Conservation (phyloP, 2,113 vertebrate species). For the Oryzias melastigma region DNA sequence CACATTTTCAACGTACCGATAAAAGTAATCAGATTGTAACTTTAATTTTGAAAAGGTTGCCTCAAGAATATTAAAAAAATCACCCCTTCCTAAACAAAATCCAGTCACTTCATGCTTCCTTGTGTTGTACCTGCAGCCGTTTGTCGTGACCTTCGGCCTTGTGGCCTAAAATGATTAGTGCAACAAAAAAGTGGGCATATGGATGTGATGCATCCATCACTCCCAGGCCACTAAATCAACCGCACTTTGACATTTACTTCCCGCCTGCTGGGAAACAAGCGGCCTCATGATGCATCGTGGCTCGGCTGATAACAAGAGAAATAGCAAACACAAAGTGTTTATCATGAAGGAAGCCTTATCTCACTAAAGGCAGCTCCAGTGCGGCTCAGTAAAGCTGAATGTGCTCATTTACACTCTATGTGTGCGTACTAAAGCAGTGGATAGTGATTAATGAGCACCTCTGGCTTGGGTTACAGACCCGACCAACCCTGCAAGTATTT, state of each 20-base stretch:
- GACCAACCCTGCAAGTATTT: neutral
- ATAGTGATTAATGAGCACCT: slow-evolving; percentile 23
- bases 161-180: slow-evolving; percentile 28
- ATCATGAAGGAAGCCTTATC: slow-evolving; percentile 19
- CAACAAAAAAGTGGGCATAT: slow-evolving; percentile 49
- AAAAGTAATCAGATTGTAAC: neutral
- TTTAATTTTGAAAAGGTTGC: neutral
- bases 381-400: slow-evolving; percentile 14
- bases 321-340: slow-evolving; percentile 18
- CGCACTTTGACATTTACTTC: slow-evolving; percentile 44
- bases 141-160: slow-evolving; percentile 52
- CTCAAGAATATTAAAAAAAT: neutral
- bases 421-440: slow-evolving; percentile 8
- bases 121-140: slow-evolving; percentile 1
- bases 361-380: neutral
- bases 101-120: slow-evolving; percentile 31
- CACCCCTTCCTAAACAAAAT: neutral
- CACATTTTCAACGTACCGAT: too few species aligned
- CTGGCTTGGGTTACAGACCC: neutral
- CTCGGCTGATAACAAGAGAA: slow-evolving; percentile 41
- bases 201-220: slow-evolving; percentile 58
- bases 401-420: neutral
- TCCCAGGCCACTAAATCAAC: slow-evolving; percentile 27
- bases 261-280: slow-evolving; percentile 17
- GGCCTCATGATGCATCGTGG: slow-evolving; percentile 42